Evolutionary conservation across 1,140 invertebrate species (phyloP).

Genomic region (Cydia strobilella): DNA sequence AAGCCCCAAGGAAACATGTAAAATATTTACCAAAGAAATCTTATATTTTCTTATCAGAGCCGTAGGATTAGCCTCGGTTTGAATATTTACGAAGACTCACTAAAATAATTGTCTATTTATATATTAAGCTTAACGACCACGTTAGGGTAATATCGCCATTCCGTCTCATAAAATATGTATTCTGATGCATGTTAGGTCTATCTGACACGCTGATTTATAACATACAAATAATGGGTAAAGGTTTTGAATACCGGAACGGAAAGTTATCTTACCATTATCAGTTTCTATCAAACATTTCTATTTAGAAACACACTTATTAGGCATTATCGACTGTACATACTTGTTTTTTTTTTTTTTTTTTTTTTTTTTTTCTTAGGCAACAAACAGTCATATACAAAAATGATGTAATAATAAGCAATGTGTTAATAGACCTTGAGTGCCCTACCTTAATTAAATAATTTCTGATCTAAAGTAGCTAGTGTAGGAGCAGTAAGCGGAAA

Average conservation of each 20-base stretch:
- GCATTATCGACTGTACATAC: no score
- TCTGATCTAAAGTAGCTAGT: no score
- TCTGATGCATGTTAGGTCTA: constrained; percentile 35
- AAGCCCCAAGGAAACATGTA: not conserved
- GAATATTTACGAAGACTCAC: constrained; percentile 63
- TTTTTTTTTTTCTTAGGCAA: no score
- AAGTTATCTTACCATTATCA: not conserved
- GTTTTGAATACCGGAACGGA: not conserved
- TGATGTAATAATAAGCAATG: no score
- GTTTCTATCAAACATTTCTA: no score
- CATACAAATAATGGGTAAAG: not conserved
- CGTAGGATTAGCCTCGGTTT: constrained; percentile 38
- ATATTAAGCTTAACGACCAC: constrained; percentile 69
- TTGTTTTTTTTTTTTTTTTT: no score
- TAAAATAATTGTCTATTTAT: constrained; percentile 70
- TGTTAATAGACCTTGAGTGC: no score
- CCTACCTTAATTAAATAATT: no score
- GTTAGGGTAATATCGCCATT: constrained; percentile 69
- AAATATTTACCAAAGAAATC: not conserved
- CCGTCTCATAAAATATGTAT: constrained; percentile 62
- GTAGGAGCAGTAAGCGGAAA: no score
- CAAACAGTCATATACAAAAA: no score
- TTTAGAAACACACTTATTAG: no score
- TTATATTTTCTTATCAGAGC: constrained; percentile 20
- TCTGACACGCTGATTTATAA: constrained; percentile 3